Conservation (phyloP, 2,797 vertebrate species). For the Cuniculus paca region DNA sequence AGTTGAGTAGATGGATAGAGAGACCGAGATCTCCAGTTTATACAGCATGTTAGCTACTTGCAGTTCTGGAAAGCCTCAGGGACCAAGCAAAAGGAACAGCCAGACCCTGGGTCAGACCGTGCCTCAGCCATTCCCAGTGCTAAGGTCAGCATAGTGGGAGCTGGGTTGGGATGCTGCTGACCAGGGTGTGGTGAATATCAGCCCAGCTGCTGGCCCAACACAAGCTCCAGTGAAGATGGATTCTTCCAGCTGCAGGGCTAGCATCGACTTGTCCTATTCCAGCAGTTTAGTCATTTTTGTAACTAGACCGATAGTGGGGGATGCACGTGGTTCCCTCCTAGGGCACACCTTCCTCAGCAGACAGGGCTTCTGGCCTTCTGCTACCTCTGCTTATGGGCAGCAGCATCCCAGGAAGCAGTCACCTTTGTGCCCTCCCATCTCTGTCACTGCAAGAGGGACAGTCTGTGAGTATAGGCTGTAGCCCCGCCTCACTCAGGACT, state of each 20-base stretch:
- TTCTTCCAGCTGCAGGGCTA: neutral
- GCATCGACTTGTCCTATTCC: fast-evolving
- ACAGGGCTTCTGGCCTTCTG: neutral
- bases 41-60: neutral
- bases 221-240: too few relatives aligned
- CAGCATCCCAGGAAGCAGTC: neutral
- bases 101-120: neutral
- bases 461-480: fast-evolving
- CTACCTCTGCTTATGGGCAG: neutral
- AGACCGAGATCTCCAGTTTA: neutral
- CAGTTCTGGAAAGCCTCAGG: neutral
- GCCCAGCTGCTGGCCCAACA: neutral
- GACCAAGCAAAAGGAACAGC: neutral
- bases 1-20: neutral
- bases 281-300: neutral
- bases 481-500: neutral
- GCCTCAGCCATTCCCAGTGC: neutral
- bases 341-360: neutral
- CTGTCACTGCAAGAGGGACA: neutral
- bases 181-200: fast-evolving
- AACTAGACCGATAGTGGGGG: fast-evolving
- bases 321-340: neutral
- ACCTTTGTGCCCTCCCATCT: neutral
- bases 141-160: too few relatives aligned
- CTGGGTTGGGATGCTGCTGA: neutral